These are phyloP conservation scores for Gnathonemus longibarbis DNA, from an alignment of 2,113 vertebrate genomes.

Conservation along the genomic window DNA sequence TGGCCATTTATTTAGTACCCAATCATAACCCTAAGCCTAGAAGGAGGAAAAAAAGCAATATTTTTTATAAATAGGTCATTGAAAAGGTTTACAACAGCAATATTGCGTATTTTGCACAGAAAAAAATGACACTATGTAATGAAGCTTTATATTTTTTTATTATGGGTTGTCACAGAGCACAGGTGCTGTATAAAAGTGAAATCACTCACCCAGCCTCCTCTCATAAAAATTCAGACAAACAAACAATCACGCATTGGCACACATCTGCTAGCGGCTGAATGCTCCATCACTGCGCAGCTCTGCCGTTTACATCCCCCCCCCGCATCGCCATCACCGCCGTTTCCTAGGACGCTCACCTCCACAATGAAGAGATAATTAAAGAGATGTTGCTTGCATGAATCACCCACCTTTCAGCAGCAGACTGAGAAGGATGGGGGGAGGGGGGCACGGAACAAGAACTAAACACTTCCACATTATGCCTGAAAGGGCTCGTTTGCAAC, in stretches of 20 bases:
- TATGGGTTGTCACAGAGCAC: background rate
- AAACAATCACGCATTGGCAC: background rate
- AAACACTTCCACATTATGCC: background rate
- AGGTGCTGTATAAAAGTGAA: background rate
- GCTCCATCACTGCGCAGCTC: background rate
- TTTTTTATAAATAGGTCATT: background rate
- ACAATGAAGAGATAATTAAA: constrained; percentile 2
- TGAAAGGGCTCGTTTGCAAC: background rate
- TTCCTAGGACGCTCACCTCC: background rate
- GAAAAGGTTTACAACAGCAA: background rate
- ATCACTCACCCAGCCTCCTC: background rate
- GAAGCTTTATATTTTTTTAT: background rate
- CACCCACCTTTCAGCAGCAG: constrained; percentile 12
- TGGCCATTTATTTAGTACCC: background rate
- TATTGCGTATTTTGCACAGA: background rate
- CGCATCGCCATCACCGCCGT: background rate
- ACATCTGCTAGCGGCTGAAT: background rate
- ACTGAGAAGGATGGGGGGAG: background rate
- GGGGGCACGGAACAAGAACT: background rate
- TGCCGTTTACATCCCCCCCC: background rate
- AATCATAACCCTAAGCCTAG: background rate
- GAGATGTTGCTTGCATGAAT: constrained; percentile 4
- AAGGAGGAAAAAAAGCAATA: background rate
- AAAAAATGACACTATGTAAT: background rate
- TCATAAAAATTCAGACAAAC: background rate